phyloP scores from a whole-genome alignment of 2,113 vertebrate species.

The Paramormyrops kingsleyae region DNA sequence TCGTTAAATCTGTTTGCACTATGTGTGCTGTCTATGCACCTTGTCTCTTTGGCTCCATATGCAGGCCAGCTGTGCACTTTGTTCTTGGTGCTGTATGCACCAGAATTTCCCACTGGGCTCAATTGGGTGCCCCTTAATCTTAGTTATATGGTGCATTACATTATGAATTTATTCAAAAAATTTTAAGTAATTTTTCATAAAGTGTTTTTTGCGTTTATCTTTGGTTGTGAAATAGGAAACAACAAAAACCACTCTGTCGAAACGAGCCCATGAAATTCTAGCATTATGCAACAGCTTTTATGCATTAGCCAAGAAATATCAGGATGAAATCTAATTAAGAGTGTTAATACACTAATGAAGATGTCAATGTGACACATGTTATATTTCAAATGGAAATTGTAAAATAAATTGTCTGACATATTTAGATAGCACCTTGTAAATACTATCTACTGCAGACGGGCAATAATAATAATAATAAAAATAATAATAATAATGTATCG shows the following conservation, averaged over 20 bases:
- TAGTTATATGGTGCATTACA: too few species aligned
- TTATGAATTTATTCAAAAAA: neutral
- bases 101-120: too few species aligned
- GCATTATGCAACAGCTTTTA: neutral
- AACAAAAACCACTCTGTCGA: neutral
- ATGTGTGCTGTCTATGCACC: too few species aligned
- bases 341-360: neutral
- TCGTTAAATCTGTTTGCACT: too few species aligned
- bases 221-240: neutral
- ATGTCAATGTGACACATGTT: neutral
- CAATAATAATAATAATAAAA: neutral
- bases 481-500: too few species aligned
- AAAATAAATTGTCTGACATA: neutral
- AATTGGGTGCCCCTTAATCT: too few species aligned
- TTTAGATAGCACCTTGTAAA: neutral
- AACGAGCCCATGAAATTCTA: neutral
- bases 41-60: too few species aligned
- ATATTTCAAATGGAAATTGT: neutral
- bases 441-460: neutral
- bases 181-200: neutral
- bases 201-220: neutral
- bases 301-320: neutral
- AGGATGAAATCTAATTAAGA: neutral
- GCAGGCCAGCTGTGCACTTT: too few species aligned
- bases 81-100: too few species aligned